Percentiles rank a stretch among this genome's conserved stretches.
Conservation (phyloP, 2,888 invertebrate genomes). For the Leptinotarsa haldemani region DNA sequence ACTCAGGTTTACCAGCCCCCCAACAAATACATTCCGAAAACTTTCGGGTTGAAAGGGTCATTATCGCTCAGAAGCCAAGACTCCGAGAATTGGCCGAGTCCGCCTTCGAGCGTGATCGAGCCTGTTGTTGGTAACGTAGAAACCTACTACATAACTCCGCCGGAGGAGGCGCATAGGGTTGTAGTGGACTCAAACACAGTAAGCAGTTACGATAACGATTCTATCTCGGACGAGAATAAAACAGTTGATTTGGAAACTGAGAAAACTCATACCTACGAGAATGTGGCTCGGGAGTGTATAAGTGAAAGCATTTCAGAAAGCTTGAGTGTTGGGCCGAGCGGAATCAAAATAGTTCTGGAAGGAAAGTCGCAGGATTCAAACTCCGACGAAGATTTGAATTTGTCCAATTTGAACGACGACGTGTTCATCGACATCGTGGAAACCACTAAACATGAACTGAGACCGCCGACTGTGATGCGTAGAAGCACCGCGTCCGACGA, state of each 20-base stretch:
- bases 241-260: constrained; percentile 70
- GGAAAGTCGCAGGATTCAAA: constrained; percentile 61
- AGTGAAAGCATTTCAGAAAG: constrained; percentile 63
- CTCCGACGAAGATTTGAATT: constrained; percentile 68
- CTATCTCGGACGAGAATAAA: constrained; percentile 77
- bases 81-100: constrained; percentile 85
- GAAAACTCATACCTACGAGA: constrained; percentile 63
- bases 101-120: constrained; percentile 78
- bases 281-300: constrained; percentile 60
- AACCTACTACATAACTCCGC: constrained; percentile 83
- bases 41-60: constrained; percentile 63
- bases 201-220: constrained; percentile 70
- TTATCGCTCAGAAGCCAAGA: constrained; percentile 69
- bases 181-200: constrained; percentile 77
- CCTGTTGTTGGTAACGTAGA: constrained; percentile 82
- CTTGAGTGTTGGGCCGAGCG: constrained; percentile 62
- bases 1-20: constrained; percentile 64
- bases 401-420: constrained; percentile 65
- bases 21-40: constrained; percentile 61
- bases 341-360: constrained; percentile 63
- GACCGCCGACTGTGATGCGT: constrained; percentile 64
- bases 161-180: constrained; percentile 82
- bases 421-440: constrained; percentile 64
- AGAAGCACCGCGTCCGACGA: constrained; percentile 64
- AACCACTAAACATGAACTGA: constrained; percentile 58